Evolutionary conservation across 2,888 invertebrate genomes (phyloP).

Genomic region (Venusia cambrica): DNA sequence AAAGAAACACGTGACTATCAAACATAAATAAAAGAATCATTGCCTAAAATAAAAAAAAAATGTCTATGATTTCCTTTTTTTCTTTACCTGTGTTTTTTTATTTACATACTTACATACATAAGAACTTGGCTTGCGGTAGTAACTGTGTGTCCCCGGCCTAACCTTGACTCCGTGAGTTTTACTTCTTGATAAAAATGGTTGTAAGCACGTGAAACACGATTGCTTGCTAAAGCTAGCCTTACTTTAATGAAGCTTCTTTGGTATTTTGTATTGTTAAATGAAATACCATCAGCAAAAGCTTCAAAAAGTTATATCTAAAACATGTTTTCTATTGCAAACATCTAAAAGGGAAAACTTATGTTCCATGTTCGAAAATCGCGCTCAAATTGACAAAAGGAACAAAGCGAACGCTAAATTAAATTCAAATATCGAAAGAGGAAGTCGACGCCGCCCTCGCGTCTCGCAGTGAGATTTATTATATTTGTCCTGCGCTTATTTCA

Average conservation of each 20-base stretch:
- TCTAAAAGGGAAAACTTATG: constrained; percentile 10
- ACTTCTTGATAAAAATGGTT: constrained; percentile 71
- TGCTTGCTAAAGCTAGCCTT: constrained; percentile 45
- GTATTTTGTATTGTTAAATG: constrained; percentile 4
- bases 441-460: constrained; percentile 72
- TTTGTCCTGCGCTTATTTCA: constrained; percentile 80
- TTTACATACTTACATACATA: no score
- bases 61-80: no score
- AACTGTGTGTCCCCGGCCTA: constrained; percentile 27
- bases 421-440: constrained; percentile 81
- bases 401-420: constrained; percentile 75
- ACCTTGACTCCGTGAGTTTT: constrained; percentile 66
- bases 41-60: no score
- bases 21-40: no score
- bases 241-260: constrained; percentile 5
- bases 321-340: not conserved
- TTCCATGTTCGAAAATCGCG: constrained; percentile 34
- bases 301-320: not conserved
- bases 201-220: constrained; percentile 80
- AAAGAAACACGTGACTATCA: no score
- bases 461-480: constrained; percentile 76
- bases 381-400: constrained; percentile 63
- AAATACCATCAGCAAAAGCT: no score
- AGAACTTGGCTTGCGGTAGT: no score
- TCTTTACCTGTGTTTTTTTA: no score